phyloP scores from a whole-genome alignment of 2,113 vertebrate genomes.

The Corapipo altera region DNA sequence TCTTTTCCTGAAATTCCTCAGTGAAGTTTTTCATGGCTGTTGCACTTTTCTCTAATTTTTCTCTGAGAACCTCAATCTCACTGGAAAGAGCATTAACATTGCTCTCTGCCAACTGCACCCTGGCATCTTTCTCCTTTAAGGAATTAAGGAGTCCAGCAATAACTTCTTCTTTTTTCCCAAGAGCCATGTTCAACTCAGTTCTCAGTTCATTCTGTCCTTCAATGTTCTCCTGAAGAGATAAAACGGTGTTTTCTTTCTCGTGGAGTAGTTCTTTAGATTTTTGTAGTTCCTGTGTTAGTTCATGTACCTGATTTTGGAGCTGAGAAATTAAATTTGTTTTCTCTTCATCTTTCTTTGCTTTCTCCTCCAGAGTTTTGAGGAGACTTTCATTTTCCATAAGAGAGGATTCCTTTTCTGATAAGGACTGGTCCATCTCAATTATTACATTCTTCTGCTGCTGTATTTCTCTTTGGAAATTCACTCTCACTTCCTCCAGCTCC shows the following conservation, averaged over 20 bases:
- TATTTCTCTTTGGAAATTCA: slow-evolving; percentile 64
- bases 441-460: slow-evolving; percentile 64
- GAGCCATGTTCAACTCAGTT: slow-evolving; percentile 43
- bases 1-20: slow-evolving; percentile 74
- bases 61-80: slow-evolving; percentile 57
- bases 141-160: slow-evolving; percentile 59
- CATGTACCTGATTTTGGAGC: slow-evolving; percentile 62
- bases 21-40: slow-evolving; percentile 41
- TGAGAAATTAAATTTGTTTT: slow-evolving; percentile 62
- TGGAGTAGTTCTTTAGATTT: slow-evolving; percentile 39
- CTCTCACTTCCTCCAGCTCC: slow-evolving; percentile 67
- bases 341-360: slow-evolving; percentile 65
- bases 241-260: slow-evolving; percentile 72
- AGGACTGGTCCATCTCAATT: slow-evolving; percentile 41
- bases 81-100: slow-evolving; percentile 48
- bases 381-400: slow-evolving; percentile 57
- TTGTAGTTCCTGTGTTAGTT: slow-evolving; percentile 42
- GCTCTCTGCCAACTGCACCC: slow-evolving; percentile 47
- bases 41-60: slow-evolving; percentile 59
- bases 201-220: slow-evolving; percentile 64
- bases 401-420: slow-evolving; percentile 67
- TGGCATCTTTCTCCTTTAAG: slow-evolving; percentile 52
- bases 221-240: slow-evolving; percentile 77
- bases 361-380: slow-evolving; percentile 69
- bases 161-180: slow-evolving; percentile 69